Base-by-base conservation (phyloP, 2,797 vertebrate species). In the Megalops cyprinoides region DNA sequence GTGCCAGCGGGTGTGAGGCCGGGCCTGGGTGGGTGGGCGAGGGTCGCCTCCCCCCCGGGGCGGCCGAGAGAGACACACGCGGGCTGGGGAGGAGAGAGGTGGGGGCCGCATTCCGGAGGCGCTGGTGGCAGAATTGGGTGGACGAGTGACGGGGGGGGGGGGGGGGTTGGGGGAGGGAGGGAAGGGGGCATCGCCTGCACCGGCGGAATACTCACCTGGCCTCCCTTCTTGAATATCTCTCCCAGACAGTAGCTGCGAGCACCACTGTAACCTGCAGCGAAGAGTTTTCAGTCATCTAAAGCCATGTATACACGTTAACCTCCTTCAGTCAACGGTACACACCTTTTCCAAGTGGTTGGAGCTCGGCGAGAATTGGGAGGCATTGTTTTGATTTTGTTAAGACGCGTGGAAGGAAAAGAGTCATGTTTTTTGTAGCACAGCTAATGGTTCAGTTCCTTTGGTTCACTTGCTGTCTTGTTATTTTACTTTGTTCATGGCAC, bases 1-100 rank as follows among this genome's bases (percentile, higher is more conserved):
- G 92, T 99, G 98, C 92, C 98, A 99, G 93, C 99, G 95, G 91
- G 94, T 97, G 92, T 99, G 92, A 96, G 73, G 18, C 4, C 56
- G 80, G 39, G 44, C 2, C n/a, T 1, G 1, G 31, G 60, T 23
- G 25, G 46, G 44, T n/a, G 0, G 8, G 23, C 10, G 48, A 25
- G 74, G 25, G 49, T n/a, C n/a, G n/a, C n/a, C n/a, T n/a, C n/a
- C 56, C 20, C 55, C 20, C 53, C n/a, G 53, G 53, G 46, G 62
- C 73, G 77, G 78, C 84, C 49, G 74, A 75, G 37, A 15, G 51
- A 14, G 15, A 15, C 51, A n/a, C n/a, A n/a, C n/a, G 62, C 14
- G 48, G 49, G 49, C 79, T 80, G 49, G 18, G 28, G n/a, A 15
- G 37, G 23, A 51, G 48, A 23, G 62, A n/a, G 39, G 65, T 28